Base-by-base conservation (phyloP, 2,888 invertebrate species). In the Epistrophe eligans region DNA sequence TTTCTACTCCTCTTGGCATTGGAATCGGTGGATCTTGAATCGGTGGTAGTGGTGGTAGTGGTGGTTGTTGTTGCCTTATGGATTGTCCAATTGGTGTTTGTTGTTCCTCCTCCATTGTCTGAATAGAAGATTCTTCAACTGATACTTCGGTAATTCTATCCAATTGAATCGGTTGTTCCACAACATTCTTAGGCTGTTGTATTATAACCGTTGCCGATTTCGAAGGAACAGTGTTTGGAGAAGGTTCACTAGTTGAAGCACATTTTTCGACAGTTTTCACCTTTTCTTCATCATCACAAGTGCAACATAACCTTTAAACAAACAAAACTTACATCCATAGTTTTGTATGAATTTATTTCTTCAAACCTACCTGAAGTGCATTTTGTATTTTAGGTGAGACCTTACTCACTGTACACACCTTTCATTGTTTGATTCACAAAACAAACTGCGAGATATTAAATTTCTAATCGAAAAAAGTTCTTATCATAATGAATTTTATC, bases 351-450 rank as follows among this genome's bases (percentile, higher is more conserved):
- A 40, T 60, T 0, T 17, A 3, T 15, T 24, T 40, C 1, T 24
- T 10, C 0, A n/a, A 24, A 66, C 48, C 38, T 55, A 72, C 79
- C 64, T 79, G 57, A 79, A 64, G 17, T 40, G 48, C 79, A 79
- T 79, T 67, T 66, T 66, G n/a, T 17, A 13, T 66, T 0, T 24
- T 24, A 7, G 24, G 7, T 9, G 11, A 9, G 2, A 50, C 10
- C 19, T 52, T 48, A 15, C 11, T 10, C 40, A 70, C 7, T 1
- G 9, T n/a, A n/a, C 52, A 55, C 52, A 55, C 52, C 55, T 24
- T 55, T 43, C 70, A 70, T 70, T 55, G 52, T 40, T 70, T 55
- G 11, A 24, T 50, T 50, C 50, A 15, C 24, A 70, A 40, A 55
- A 24, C 24, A n/a, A 28, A 70, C 52, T 70, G 52, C 24, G 43